Percentiles rank a stretch among this genome's conserved stretches.
These are phyloP conservation scores for Melanotaenia nigrans DNA, from an alignment of 2,797 vertebrate genomes.

Conservation along the genomic window DNA sequence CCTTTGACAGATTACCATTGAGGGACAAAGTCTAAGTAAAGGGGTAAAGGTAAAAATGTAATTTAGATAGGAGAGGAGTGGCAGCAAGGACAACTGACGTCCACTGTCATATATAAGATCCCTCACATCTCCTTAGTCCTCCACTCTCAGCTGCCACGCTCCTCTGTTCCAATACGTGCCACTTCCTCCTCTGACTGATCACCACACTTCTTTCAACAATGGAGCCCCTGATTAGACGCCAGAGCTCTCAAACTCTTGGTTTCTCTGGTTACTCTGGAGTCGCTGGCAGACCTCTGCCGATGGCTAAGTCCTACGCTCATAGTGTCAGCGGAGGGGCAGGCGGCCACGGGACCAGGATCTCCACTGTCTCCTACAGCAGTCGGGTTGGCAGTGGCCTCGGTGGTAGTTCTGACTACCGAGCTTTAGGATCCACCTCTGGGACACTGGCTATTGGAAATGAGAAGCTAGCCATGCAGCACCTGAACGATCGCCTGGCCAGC, in stretches of 20 bases:
- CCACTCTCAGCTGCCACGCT: conserved; percentile 44
- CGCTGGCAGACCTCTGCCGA: neutral
- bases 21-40: conserved; percentile 59
- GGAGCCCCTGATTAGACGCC: conserved; percentile 46
- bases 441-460: conserved; percentile 78
- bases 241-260: neutral
- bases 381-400: conserved; percentile 33
- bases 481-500: conserved; percentile 89
- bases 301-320: conserved; percentile 55
- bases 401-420: conserved; percentile 35
- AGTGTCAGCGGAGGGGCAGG: conserved; percentile 87
- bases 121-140: neutral
- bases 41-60: conserved; percentile 57
- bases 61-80: conserved; percentile 67
- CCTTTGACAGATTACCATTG: conserved; percentile 18
- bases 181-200: conserved; percentile 26
- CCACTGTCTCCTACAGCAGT: conserved; percentile 59
- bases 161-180: conserved; percentile 10
- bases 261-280: neutral
- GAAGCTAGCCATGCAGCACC: conserved; percentile 88
- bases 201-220: conserved; percentile 38
- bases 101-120: conserved; percentile 61
- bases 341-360: conserved; percentile 83
- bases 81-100: conserved; percentile 26
- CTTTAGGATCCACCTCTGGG: conserved; percentile 14